Conservation (phyloP, 2,888 invertebrate species). For the Drosophila basisetae region DNA sequence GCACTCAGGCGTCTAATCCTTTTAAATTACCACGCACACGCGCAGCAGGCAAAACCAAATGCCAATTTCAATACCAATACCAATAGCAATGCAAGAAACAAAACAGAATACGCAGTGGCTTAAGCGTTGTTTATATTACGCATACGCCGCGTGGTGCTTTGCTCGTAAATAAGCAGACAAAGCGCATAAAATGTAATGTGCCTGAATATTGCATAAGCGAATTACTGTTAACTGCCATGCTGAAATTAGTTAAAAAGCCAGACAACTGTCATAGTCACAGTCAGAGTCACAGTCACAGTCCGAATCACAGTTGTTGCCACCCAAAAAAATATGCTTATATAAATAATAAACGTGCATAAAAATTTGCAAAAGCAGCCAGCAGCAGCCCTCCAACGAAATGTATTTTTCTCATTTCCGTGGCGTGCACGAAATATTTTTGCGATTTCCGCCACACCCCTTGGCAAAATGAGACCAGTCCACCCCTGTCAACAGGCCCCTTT, state of each 20-base stretch:
- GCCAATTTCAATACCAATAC: conserved; percentile 40
- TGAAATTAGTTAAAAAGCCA: conserved; percentile 70
- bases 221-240: conserved; percentile 62
- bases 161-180: conserved; percentile 72
- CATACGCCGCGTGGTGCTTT: conserved; percentile 63
- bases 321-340: conserved; percentile 26
- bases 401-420: conserved; percentile 82
- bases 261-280: conserved; percentile 1
- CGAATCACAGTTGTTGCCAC: conserved; percentile 8
- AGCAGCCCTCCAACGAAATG: conserved; percentile 19
- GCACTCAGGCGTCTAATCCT: conserved; percentile 77
- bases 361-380: conserved; percentile 50
- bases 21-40: conserved; percentile 70
- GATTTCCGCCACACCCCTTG: conserved; percentile 67
- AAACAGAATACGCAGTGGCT: conserved; percentile 47
- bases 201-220: conserved; percentile 58
- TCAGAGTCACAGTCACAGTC: conserved; percentile 6
- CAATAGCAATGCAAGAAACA: conserved; percentile 1
- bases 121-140: conserved; percentile 65
- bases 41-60: conserved; percentile 19
- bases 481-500: not conserved
- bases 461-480: not conserved
- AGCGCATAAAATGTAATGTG: conserved; percentile 67
- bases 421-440: conserved; percentile 79
- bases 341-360: conserved; percentile 69